Percentiles rank a stretch among this genome's conserved stretches.
Evolutionary conservation across 23 tunicate species (phyloP).

Genomic region (Trididemnum nubilum): DNA sequence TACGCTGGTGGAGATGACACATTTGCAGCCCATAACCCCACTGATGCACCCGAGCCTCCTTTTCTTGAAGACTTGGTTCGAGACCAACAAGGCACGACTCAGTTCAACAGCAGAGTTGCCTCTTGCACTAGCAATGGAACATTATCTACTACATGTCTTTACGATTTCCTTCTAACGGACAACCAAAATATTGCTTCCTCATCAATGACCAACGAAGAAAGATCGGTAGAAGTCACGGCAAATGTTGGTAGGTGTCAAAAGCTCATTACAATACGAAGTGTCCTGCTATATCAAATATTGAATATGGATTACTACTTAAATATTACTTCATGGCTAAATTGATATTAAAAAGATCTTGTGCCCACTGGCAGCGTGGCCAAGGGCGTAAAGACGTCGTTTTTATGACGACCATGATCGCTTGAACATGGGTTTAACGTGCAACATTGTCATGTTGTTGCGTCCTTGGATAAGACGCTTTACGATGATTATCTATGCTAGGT

Average conservation of each 20-base stretch:
- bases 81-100: slow-evolving; percentile 3
- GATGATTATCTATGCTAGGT: too few species aligned
- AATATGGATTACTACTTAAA: too few species aligned
- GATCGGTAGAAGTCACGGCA: not conserved
- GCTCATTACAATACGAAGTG: too few species aligned
- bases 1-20: slow-evolving; percentile 55
- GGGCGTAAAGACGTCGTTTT: too few species aligned
- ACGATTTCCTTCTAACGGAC: slow-evolving; percentile 39
- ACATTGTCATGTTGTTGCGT: too few species aligned
- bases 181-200: slow-evolving; percentile 31
- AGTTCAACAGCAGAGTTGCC: slow-evolving; percentile 17
- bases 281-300: too few species aligned
- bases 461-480: too few species aligned
- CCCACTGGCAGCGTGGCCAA: too few species aligned
- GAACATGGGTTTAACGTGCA: too few species aligned
- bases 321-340: too few species aligned
- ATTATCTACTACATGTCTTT: slow-evolving; percentile 45
- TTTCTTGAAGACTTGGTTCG: slow-evolving; percentile 53
- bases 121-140: slow-evolving; percentile 24
- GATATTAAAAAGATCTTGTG: too few species aligned
- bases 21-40: slow-evolving; percentile 39
- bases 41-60: slow-evolving; percentile 39
- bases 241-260: not conserved
- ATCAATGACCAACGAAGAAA: slow-evolving; percentile 10
- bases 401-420: too few species aligned